These are phyloP conservation scores for Lydus trimaculatus DNA, from an alignment of 2,888 invertebrate genomes.

Conservation along the genomic window DNA sequence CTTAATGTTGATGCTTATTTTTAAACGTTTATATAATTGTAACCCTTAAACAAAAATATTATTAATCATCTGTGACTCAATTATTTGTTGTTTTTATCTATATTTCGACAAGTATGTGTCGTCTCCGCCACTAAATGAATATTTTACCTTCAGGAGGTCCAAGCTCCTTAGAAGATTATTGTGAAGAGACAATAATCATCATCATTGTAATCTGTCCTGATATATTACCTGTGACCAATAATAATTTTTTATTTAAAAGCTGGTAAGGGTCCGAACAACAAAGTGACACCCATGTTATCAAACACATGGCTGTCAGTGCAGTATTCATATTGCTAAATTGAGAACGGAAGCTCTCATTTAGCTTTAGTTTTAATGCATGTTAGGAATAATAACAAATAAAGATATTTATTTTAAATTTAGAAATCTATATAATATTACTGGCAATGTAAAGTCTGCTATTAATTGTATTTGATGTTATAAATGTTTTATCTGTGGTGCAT, in stretches of 20 bases:
- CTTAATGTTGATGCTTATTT: constrained; percentile 51
- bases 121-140: constrained; percentile 43
- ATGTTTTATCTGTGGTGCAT: constrained; percentile 58
- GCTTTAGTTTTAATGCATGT: constrained; percentile 55
- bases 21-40: constrained; percentile 30
- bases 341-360: constrained; percentile 49
- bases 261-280: constrained; percentile 64
- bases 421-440: constrained; percentile 41
- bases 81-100: constrained; percentile 47
- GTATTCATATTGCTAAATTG: constrained; percentile 40
- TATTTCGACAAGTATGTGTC: constrained; percentile 42
- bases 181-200: constrained; percentile 63
- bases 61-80: constrained; percentile 39
- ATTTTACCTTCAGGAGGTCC: constrained; percentile 47
- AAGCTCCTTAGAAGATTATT: constrained; percentile 59
- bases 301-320: constrained; percentile 40
- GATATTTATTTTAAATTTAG: constrained; percentile 30
- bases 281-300: constrained; percentile 45
- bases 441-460: constrained; percentile 39
- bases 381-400: constrained; percentile 32
- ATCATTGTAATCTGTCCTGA: constrained; percentile 52
- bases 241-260: constrained; percentile 54
- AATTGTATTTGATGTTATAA: constrained; percentile 55
- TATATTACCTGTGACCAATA: constrained; percentile 47
- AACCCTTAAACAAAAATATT: constrained; percentile 17